phyloP scores from a whole-genome alignment of 2,888 invertebrate species.

The Phortica okadai region DNA sequence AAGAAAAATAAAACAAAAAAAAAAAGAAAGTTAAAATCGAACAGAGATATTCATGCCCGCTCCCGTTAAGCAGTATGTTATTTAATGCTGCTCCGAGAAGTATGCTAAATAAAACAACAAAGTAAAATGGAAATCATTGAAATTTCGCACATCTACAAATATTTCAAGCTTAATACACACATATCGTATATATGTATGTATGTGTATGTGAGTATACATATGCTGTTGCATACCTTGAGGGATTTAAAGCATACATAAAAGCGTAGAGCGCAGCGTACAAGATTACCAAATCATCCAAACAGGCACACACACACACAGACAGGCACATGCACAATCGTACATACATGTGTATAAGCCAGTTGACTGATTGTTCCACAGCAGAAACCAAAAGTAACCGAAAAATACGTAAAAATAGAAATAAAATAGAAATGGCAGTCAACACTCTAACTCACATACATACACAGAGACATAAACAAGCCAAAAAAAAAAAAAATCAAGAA shows the following conservation, averaged over 20 bases:
- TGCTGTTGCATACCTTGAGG: slow-evolving; percentile 65
- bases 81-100: neutral
- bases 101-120: slow-evolving; percentile 21
- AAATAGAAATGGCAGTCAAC: slow-evolving; percentile 19
- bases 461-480: slow-evolving; percentile 37
- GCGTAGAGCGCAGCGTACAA: slow-evolving; percentile 56
- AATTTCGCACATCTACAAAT: slow-evolving; percentile 24
- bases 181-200: neutral
- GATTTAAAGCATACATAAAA: slow-evolving; percentile 55
- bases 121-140: slow-evolving; percentile 24
- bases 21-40: neutral
- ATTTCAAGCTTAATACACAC: slow-evolving; percentile 11
- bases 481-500: slow-evolving; percentile 43
- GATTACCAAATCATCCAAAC: slow-evolving; percentile 61
- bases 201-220: slow-evolving; percentile 10
- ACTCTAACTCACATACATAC: neutral
- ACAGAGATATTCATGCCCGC: neutral
- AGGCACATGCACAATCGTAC: slow-evolving; percentile 30
- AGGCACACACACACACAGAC: slow-evolving; percentile 45
- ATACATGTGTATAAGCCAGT: slow-evolving; percentile 54
- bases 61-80: neutral
- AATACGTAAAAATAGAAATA: slow-evolving; percentile 30
- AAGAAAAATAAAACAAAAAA: neutral
- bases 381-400: slow-evolving; percentile 51
- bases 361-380: slow-evolving; percentile 61